Evolutionary conservation across 2,797 vertebrate species (phyloP), one percentile per base, ranked within the genome.

Genomic region (Pipistrellus pipistrellus): DNA sequence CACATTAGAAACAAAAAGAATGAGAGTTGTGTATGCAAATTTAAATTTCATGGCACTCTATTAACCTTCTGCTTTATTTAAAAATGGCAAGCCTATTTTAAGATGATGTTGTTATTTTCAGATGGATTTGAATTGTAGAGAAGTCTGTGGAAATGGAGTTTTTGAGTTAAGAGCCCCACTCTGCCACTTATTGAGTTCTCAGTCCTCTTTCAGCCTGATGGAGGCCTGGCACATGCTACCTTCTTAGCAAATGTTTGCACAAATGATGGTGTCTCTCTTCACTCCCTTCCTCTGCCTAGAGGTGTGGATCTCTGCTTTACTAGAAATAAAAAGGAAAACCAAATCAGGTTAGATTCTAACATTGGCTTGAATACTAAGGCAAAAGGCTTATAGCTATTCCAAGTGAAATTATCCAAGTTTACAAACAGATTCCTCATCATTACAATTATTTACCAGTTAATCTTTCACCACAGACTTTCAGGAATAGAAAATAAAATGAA

Each of bases 401-500:
- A 83, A 48, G 77, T 75, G 71, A 73, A 69, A 3, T 64, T 59
- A 92, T 89, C 51, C 2, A 32, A n/a, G 38, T 38, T 51, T 95
- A 20, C 44, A 84, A 77, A 93, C 1, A 93, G 57, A 20, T 90
- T 35, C 4, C 62, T 88, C 85, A 90, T 89, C 95, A 86, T 94
- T 85, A 96, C 64, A 94, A 93, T 81, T 88, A 25, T 25, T 96
- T 97, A 96, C 5, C 27, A 64, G 6, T 41, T 75, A 44, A 21
- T 38, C 41, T 90, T 82, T 96, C 90, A 30, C 21, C 92, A 12
- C 15, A 88, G 85, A 75, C 83, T 93, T 78, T 92, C 87, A 91
- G 44, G 85, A 21, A 62, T 23, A 93, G 38, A 86, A 94, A 97
- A 95, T 64, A 77, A 96, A 97, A 91, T 91, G 15, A 87, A 81